Conservation (phyloP, 2,888 invertebrate species). For the Mimachlamys varia region DNA sequence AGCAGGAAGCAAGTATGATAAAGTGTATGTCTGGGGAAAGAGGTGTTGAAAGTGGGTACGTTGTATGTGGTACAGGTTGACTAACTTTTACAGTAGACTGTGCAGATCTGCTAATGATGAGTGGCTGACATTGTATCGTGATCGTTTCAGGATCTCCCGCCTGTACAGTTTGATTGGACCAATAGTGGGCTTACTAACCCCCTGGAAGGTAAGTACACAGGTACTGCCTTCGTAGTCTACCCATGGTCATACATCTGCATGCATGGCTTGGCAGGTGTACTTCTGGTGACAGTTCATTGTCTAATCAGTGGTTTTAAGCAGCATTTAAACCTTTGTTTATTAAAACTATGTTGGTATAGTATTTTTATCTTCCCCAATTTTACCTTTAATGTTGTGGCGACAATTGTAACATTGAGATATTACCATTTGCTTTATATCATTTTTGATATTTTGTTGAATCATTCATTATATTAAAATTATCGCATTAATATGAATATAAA, state of each 20-base stretch:
- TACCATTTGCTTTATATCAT: neutral
- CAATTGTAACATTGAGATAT: neutral
- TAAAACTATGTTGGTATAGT: neutral
- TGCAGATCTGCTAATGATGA: neutral
- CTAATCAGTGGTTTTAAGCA: neutral
- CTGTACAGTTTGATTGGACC: slow-evolving; percentile 89
- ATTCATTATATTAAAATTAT: neutral
- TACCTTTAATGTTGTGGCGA: slow-evolving; percentile 4
- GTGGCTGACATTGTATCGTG: slow-evolving; percentile 36
- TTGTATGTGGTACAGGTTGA: neutral
- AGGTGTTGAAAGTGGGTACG: neutral
- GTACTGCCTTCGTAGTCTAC: slow-evolving; percentile 11
- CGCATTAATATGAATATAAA: neutral
- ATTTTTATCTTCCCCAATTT: slow-evolving; percentile 24
- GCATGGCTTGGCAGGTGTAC: slow-evolving; percentile 9
- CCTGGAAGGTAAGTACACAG: slow-evolving; percentile 82
- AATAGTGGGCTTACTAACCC: slow-evolving; percentile 89
- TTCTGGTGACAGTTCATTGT: neutral
- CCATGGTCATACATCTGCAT: neutral
- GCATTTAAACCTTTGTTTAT: neutral
- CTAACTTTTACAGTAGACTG: neutral
- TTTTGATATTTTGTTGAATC: neutral
- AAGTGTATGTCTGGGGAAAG: neutral
- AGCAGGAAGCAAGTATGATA: neutral
- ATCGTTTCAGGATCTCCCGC: slow-evolving; percentile 75